phyloP scores from a whole-genome alignment of 1,140 invertebrate genomes.

The Harpegnathos saltator region DNA sequence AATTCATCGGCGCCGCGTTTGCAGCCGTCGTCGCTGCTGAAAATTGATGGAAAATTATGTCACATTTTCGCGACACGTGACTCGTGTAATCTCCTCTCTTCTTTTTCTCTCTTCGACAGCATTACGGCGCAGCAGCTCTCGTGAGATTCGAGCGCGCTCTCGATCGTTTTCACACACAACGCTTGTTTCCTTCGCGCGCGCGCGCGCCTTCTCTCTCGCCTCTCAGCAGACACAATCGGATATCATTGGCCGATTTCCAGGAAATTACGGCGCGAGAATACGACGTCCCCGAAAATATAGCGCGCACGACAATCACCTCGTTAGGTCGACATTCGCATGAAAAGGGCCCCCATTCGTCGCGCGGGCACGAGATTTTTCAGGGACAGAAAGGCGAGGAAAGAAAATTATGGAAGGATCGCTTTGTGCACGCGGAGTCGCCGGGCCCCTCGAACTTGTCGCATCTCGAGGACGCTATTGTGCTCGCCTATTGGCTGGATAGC shows the following conservation, averaged over 20 bases:
- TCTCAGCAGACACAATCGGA: not conserved
- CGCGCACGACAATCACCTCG: conserved; percentile 51
- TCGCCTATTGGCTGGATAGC: conserved; percentile 63
- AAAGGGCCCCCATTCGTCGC: conserved; percentile 41
- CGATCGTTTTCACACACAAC: not conserved
- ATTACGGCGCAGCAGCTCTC: too few relatives aligned
- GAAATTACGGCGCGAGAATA: conserved; percentile 1
- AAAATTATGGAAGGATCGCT: conserved; percentile 59
- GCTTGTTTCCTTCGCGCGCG: too few relatives aligned
- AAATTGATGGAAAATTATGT: too few relatives aligned
- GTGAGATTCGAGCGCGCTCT: not conserved
- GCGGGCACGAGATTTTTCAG: conserved; percentile 50
- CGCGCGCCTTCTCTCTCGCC: not conserved
- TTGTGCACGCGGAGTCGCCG: conserved; percentile 59
- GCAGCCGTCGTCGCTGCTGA: too few relatives aligned
- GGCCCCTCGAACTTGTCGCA: conserved; percentile 64
- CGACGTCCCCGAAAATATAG: conserved; percentile 37
- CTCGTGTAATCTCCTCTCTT: too few relatives aligned
- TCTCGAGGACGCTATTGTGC: conserved; percentile 64
- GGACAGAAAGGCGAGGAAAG: conserved; percentile 46
- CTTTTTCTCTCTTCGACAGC: too few relatives aligned
- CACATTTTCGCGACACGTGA: too few relatives aligned
- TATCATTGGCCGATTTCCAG: conserved; percentile 21
- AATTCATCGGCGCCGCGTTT: too few relatives aligned
- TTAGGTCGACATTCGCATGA: conserved; percentile 60